phyloP scores from a whole-genome alignment of 2,797 vertebrate genomes.

The Amphiprion clarkii region DNA sequence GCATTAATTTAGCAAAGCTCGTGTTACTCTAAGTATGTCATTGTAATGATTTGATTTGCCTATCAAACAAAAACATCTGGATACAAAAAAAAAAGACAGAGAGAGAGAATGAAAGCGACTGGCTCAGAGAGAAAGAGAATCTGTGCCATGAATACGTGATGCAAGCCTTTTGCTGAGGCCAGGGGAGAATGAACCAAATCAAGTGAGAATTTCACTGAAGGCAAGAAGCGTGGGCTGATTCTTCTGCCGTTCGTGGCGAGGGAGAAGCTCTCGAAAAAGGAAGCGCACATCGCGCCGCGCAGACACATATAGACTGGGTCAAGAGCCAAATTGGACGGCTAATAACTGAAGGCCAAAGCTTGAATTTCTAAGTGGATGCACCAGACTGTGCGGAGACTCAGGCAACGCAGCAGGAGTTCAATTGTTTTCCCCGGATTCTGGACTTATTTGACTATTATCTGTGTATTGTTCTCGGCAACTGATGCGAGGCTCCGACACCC shows the following conservation, averaged over 20 bases:
- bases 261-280: slow-evolving; percentile 26
- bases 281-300: slow-evolving; percentile 43
- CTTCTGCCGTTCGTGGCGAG: slow-evolving; percentile 9
- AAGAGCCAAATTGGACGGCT: slow-evolving; percentile 38
- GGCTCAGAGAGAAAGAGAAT: slow-evolving; percentile 9
- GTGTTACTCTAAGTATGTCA: slow-evolving; percentile 6
- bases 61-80: slow-evolving; percentile 37
- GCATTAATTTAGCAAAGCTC: slow-evolving; percentile 19
- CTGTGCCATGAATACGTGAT: slow-evolving; percentile 25
- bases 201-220: slow-evolving; percentile 46
- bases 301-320: slow-evolving; percentile 29
- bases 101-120: background rate
- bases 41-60: slow-evolving; percentile 30
- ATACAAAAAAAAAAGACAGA: background rate
- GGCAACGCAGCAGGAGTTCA: slow-evolving; percentile 7
- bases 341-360: slow-evolving; percentile 41
- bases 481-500: slow-evolving; percentile 9
- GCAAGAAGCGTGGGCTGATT: slow-evolving; percentile 36
- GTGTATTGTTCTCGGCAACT: slow-evolving; percentile 9
- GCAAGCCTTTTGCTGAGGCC: slow-evolving; percentile 13
- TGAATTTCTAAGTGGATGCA: slow-evolving; percentile 28
- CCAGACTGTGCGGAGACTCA: slow-evolving; percentile 17
- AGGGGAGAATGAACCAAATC: slow-evolving; percentile 38
- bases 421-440: background rate
- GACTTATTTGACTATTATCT: background rate